Conservation (phyloP, 2,888 invertebrate genomes). For the Nomada hirtipes region DNA sequence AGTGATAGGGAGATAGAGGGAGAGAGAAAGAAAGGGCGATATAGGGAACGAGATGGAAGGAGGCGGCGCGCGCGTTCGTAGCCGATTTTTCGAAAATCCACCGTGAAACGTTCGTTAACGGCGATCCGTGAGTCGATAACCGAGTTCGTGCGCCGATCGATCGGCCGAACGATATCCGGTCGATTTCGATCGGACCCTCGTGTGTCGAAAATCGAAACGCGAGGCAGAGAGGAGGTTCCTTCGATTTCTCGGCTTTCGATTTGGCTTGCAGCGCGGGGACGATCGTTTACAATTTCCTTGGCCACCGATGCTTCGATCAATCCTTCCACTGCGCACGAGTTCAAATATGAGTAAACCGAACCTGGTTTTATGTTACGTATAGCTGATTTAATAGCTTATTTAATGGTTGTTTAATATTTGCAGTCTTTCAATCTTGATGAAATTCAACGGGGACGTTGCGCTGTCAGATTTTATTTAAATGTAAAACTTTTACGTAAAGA, state of each 20-base stretch:
- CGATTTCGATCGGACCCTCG: slow-evolving; percentile 49
- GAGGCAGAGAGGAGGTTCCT: neutral
- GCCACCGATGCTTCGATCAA: too few species aligned
- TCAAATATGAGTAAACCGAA: too few species aligned
- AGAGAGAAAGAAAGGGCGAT: slow-evolving; percentile 3
- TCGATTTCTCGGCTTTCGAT: neutral
- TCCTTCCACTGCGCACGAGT: too few species aligned
- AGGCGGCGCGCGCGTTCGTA: slow-evolving; percentile 49
- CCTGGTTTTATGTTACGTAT: too few species aligned
- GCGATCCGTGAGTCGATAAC: slow-evolving; percentile 60
- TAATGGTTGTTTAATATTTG: too few species aligned
- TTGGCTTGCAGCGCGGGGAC: too few species aligned
- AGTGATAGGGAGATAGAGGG: slow-evolving; percentile 22
- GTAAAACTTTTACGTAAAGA: too few species aligned
- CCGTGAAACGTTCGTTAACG: slow-evolving; percentile 73
- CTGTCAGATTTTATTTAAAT: too few species aligned
- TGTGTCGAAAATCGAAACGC: slow-evolving; percentile 52
- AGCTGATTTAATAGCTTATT: too few species aligned
- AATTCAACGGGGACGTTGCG: too few species aligned
- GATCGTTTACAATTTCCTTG: too few species aligned
- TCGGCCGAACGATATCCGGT: slow-evolving; percentile 44
- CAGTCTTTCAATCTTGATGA: too few species aligned
- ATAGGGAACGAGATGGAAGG: slow-evolving; percentile 30
- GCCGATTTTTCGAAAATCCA: slow-evolving; percentile 69
- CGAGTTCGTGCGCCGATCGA: slow-evolving; percentile 62